Evolutionary conservation across 2,113 vertebrate species (phyloP), one percentile per base, ranked within the genome.

Genomic region (Perca schrenkii): DNA sequence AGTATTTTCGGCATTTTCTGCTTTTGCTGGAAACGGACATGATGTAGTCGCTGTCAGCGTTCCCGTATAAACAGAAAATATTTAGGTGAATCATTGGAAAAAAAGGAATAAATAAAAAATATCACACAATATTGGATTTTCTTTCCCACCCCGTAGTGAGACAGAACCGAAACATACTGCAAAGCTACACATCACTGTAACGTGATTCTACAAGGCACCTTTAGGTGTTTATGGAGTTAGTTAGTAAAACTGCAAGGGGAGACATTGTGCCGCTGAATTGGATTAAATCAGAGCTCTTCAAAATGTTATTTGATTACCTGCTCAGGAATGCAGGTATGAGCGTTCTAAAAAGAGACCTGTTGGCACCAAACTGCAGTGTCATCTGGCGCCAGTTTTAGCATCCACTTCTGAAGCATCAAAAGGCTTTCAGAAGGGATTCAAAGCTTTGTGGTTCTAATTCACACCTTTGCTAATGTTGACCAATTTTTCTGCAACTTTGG

Each of bases 231-330:
- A 65, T 12, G 11, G 15, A 0, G 21, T 60, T 22, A 25, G 13
- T 40, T 54, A 8, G 14, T 28, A 53, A 46, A 68, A 76, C 46
- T 34, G 70, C 62, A 31, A 64, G 43, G 64, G 53, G 58, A 70
- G 40, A 66, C 50, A 1, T 3, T 47, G 49, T 0, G 3, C 43
- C 3, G 54, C 61, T 75, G 77, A 71, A 43, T 16, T 31, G 60
- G 65, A 88, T 78, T 69, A 72, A 71, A 84, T 74, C 25, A 74
- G 71, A 88, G 64, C 60, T 25, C 61, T 5, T 19, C 22, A 46
- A 56, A 79, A 76, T 50, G 19, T 25, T 28, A 47, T 64, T 67
- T 60, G 57, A 73, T 46, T 6, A 36, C 78, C 75, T 85, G 74
- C 50, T 61, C 63, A 17, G 46, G 19, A 64, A 68, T 34, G 34